A percentile compares a stretch with the other conserved stretches of the same genome.
Evolutionary conservation across 1,140 invertebrate genomes (phyloP).

Genomic region (Drosophila sturtevanti): DNA sequence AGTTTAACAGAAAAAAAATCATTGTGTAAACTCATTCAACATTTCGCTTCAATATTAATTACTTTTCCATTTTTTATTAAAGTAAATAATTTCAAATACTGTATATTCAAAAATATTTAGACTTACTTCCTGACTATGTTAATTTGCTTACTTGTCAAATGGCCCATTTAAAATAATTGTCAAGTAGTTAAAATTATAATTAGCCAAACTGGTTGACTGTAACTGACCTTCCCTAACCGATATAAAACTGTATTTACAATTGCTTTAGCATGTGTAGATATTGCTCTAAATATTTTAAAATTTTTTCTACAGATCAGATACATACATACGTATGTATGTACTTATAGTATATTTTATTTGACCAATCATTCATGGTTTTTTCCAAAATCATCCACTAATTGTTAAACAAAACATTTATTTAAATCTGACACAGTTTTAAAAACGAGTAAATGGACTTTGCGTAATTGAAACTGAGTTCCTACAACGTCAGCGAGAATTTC

Average conservation of each 20-base stretch:
- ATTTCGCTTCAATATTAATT: no score
- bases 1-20: no score
- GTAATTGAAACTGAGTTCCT: not conserved
- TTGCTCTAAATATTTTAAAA: not conserved
- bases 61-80: no score
- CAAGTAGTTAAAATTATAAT: not conserved
- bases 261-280: no score
- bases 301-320: not conserved
- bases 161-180: not conserved
- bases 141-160: not conserved
- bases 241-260: not conserved
- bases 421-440: conserved; percentile 35
- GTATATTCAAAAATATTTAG: not conserved
- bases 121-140: not conserved
- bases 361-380: conserved; percentile 26
- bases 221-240: not conserved
- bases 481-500: conserved; percentile 42
- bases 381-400: conserved; percentile 8
- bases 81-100: no score
- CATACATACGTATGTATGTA: no score
- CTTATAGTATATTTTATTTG: no score
- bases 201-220: not conserved
- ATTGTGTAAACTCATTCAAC: no score
- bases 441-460: not conserved
- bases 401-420: conserved; percentile 24